Evolutionary conservation across 1,140 invertebrate genomes (phyloP).

Genomic region (Olivierus martensii): DNA sequence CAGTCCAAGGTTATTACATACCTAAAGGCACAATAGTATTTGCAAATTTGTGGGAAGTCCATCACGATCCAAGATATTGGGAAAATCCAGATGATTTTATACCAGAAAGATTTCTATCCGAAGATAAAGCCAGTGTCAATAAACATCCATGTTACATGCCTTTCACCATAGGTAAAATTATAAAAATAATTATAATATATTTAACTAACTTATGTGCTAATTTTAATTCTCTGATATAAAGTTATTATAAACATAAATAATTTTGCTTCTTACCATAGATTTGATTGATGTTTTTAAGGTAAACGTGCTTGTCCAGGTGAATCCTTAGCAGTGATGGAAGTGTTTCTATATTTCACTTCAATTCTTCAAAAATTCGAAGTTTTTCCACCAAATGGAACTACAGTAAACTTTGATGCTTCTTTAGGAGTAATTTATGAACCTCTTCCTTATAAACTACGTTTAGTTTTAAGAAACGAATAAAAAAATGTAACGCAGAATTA

Average conservation of each 20-base stretch:
- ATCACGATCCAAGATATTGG: conserved; percentile 51
- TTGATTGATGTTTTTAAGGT: conserved; percentile 13
- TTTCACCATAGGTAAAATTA: conserved; percentile 21
- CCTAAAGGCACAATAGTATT: conserved; percentile 37
- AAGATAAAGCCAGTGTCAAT: conserved; percentile 17
- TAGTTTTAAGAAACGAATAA: no score
- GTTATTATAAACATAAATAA: no score
- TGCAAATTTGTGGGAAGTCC: conserved; percentile 47
- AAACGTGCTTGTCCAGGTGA: conserved; percentile 18
- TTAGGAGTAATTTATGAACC: no score
- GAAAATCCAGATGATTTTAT: conserved; percentile 51
- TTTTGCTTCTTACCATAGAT: no score
- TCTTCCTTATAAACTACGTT: no score
- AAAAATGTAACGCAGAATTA: no score
- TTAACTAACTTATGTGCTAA: no score
- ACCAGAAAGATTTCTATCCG: conserved; percentile 44
- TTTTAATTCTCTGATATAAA: no score
- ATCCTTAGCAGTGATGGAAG: conserved; percentile 13
- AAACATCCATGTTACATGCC: conserved; percentile 23
- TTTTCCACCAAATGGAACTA: neutral
- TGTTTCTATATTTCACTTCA: conserved; percentile 18
- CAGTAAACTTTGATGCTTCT: no score
- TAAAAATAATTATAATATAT: no score
- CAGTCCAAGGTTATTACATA: conserved; percentile 7
- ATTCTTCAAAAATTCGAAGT: conserved; percentile 15